phyloP scores from a whole-genome alignment of 2,888 invertebrate genomes.

The Pristionchus maxplancki region DNA sequence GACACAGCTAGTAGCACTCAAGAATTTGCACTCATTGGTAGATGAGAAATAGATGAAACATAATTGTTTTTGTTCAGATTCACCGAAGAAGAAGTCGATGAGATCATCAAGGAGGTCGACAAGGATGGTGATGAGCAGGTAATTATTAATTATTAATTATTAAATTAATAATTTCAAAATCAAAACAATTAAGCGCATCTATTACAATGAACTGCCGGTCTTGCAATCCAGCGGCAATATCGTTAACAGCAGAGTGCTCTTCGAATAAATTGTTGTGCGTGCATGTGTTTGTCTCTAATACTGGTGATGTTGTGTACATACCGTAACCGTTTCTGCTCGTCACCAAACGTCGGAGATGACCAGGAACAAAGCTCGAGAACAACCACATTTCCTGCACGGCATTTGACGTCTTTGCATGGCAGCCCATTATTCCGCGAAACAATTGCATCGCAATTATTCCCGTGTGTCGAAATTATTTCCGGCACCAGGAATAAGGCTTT shows the following conservation, averaged over 20 bases:
- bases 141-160: not conserved
- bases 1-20: not conserved
- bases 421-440: not conserved
- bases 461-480: not conserved
- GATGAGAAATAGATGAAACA: not conserved
- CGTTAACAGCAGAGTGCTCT: too few relatives aligned
- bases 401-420: not conserved
- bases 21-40: not conserved
- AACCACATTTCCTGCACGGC: not conserved
- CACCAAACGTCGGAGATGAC: not conserved
- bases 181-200: not conserved
- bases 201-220: too few relatives aligned
- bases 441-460: not conserved
- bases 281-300: too few relatives aligned
- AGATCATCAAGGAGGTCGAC: slow-evolving; percentile 77
- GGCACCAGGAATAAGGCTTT: not conserved
- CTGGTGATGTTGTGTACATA: too few relatives aligned
- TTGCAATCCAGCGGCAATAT: too few relatives aligned
- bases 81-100: slow-evolving; percentile 78
- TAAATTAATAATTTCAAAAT: not conserved
- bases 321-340: not conserved
- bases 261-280: too few relatives aligned
- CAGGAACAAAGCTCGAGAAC: too few relatives aligned
- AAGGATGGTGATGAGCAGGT: slow-evolving; percentile 77
- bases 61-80: slow-evolving; percentile 60